Percentiles rank a stretch among this genome's conserved stretches.
These are phyloP conservation scores for Numenius arquata DNA, from an alignment of 2,113 vertebrate species.

Conservation along the genomic window DNA sequence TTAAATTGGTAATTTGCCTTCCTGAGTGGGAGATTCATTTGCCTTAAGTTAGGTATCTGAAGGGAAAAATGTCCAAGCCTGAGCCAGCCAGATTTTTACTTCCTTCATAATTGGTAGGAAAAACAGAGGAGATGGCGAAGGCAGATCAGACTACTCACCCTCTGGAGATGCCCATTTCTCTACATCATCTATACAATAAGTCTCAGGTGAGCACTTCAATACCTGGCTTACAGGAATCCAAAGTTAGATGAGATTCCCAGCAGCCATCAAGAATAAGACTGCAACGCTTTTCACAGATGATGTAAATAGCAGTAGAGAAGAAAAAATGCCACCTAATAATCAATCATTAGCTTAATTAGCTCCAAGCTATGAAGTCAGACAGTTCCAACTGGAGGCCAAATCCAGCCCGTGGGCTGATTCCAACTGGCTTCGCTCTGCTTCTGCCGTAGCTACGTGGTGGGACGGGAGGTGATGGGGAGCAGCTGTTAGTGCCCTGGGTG, in stretches of 20 bases:
- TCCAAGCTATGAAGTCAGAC: conserved; percentile 14
- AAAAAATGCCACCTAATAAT: background rate
- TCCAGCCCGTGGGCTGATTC: conserved; percentile 7
- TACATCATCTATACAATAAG: background rate
- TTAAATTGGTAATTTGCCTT: background rate
- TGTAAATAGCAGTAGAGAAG: background rate
- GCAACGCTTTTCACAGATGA: background rate
- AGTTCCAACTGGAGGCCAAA: background rate
- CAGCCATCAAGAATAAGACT: background rate
- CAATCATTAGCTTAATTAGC: background rate
- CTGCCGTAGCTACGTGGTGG: background rate
- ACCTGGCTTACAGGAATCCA: background rate
- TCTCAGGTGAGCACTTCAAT: background rate
- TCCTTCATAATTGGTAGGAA: background rate
- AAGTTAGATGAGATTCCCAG: background rate
- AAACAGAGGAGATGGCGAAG: background rate
- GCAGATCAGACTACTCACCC: background rate
- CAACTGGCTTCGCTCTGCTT: conserved; percentile 6
- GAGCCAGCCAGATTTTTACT: background rate
- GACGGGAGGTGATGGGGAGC: background rate
- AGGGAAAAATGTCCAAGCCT: background rate
- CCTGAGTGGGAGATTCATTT: background rate
- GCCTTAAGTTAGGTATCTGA: background rate
- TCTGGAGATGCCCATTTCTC: background rate
- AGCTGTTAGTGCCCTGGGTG: background rate